These are phyloP conservation scores for Drosophila imparisetae DNA, from an alignment of 2,888 invertebrate genomes.

Conservation along the genomic window DNA sequence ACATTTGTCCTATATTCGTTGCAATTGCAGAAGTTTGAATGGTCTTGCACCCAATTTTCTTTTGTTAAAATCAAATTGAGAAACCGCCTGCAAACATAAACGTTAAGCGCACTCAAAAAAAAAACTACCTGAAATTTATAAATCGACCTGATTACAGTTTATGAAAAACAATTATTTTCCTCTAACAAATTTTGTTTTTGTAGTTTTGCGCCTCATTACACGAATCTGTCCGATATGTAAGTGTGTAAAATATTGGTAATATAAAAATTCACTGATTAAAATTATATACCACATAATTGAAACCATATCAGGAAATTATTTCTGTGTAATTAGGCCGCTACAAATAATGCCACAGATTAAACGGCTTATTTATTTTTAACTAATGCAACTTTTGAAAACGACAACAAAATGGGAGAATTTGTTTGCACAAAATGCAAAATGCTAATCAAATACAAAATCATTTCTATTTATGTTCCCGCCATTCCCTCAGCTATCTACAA, in stretches of 20 bases:
- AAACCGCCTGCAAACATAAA: not conserved
- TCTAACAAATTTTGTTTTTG: not conserved
- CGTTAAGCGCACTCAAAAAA: not conserved
- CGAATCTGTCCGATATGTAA: not conserved
- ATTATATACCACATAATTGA: not conserved
- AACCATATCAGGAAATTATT: not conserved
- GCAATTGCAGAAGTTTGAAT: not conserved
- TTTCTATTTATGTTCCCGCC: not conserved
- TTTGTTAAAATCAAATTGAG: not conserved
- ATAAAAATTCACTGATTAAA: not conserved
- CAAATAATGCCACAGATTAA: constrained; percentile 8
- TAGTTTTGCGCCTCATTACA: not conserved
- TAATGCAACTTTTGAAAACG: constrained; percentile 9
- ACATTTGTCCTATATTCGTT: not conserved
- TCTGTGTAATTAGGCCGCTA: not conserved
- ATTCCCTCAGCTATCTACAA: not conserved
- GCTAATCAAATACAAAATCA: constrained; percentile 12
- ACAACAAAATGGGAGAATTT: not conserved
- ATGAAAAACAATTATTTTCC: not conserved
- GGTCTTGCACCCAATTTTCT: not conserved
- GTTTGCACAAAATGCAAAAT: not conserved
- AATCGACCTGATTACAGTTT: not conserved
- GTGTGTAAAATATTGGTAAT: not conserved
- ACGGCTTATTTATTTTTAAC: constrained; percentile 6
- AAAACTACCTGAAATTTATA: not conserved